phyloP scores from a whole-genome alignment of 2,113 vertebrate genomes.

The Hippocampus abdominalis region DNA sequence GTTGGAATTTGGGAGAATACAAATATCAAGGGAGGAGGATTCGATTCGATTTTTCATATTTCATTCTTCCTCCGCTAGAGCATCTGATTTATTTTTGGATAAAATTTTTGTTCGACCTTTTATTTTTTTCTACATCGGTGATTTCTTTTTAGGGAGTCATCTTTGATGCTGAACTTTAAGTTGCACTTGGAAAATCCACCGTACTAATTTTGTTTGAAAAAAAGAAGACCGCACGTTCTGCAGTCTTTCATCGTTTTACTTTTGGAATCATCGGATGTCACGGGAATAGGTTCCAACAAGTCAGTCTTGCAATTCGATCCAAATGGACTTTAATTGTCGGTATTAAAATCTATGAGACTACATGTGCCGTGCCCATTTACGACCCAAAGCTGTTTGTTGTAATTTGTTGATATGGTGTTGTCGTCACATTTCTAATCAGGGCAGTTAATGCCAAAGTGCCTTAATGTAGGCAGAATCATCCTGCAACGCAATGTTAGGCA shows the following conservation, averaged over 20 bases:
- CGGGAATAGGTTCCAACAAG: constrained; percentile 68
- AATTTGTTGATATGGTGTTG: constrained; percentile 96
- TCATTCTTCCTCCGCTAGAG: neutral
- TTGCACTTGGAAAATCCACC: no score
- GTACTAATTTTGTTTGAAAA: no score
- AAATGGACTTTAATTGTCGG: constrained; percentile 98
- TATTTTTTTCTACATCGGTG: neutral
- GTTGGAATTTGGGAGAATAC: neutral
- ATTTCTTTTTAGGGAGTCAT: neutral
- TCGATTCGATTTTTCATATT: neutral
- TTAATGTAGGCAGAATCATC: constrained; percentile 90
- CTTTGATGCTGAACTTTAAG: neutral
- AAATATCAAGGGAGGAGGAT: neutral
- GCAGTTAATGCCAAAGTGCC: constrained; percentile 91
- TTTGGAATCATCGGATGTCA: constrained; percentile 52
- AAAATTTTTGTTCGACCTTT: neutral
- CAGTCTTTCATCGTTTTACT: constrained; percentile 10
- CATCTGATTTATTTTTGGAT: neutral
- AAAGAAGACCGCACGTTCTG: neutral
- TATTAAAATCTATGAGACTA: constrained; percentile 94
- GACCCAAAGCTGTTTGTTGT: constrained; percentile 86
- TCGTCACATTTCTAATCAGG: constrained; percentile 98
- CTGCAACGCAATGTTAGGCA: constrained; percentile 97
- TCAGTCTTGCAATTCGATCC: constrained; percentile 78
- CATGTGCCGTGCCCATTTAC: constrained; percentile 87